Base-by-base conservation (phyloP, 2,888 invertebrate genomes). In the Choreutis nemorana region DNA sequence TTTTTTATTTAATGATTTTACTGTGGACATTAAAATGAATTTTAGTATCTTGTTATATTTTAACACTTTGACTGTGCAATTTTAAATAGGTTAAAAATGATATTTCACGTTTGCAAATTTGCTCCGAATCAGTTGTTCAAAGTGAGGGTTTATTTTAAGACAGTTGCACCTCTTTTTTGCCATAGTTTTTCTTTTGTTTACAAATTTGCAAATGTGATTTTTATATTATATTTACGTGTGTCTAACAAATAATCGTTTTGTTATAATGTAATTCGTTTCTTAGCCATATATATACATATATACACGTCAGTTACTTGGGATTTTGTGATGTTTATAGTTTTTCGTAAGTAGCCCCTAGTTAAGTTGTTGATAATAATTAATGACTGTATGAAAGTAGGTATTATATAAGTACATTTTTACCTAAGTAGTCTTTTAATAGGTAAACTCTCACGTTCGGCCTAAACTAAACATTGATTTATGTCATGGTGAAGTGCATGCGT, bases 281-380 rank as follows among this genome's bases (percentile, higher is more conserved):
- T 62, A 60, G 56, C 55, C 52, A 48, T 54, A 56, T 48, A 45
- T 54, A 50, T 44, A n/a, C n/a, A n/a, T n/a, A n/a, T n/a, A 1
- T 12, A 23, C 27, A 20, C 32, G 26, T 28, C 41, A 43, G 45
- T 48, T 43, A 49, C 34, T 47, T 40, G 48, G 53, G 50, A 61
- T 63, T 67, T 59, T 54, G 70, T 66, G 67, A 70, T 66, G 70
- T 65, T 68, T 47, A 66, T 65, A 71, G 66, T 55, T 61, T 57
- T 49, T 54, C 46, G 48, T 71, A 65, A 58, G 60, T 72, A 71
- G 67, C 26, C 40, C 47, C 50, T 75, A 73, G 71, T 63, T 68
- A 58, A 47, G 59, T 72, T 73, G 73, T 72, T 75, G 61, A 66
- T 45, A 45, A 48, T 59, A 63, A 55, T 55, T 68, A 63, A 54